These are phyloP conservation scores for Tigriopus japonicus DNA, from an alignment of 1,140 invertebrate species.

Conservation along the genomic window DNA sequence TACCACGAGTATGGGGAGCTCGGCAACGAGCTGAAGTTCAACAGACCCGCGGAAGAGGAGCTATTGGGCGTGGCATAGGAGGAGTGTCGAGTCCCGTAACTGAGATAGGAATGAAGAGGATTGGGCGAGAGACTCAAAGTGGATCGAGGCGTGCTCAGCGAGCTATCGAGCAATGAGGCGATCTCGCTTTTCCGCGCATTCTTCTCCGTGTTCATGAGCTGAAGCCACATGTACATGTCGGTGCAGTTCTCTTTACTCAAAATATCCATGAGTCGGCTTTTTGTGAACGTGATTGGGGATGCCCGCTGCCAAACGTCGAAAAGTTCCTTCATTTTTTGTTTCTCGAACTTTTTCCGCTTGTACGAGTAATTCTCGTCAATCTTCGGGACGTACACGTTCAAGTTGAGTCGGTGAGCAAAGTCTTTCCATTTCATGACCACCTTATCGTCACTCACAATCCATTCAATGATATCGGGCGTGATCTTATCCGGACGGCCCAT, in stretches of 20 bases:
- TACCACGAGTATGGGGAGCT: neutral
- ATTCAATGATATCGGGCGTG: neutral
- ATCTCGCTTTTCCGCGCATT: neutral
- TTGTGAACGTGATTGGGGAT: neutral
- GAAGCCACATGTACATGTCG: slow-evolving; percentile 3
- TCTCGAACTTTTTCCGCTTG: slow-evolving; percentile 8
- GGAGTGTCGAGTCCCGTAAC: too few relatives aligned
- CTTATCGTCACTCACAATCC: neutral
- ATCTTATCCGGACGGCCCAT: too few relatives aligned
- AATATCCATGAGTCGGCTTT: neutral
- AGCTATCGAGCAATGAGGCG: neutral
- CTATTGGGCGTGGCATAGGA: too few relatives aligned
- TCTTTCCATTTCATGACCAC: slow-evolving; percentile 3
- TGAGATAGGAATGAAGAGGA: too few relatives aligned
- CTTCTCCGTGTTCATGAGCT: neutral
- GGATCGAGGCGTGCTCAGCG: neutral
- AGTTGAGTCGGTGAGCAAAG: neutral
- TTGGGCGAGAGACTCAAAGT: too few relatives aligned
- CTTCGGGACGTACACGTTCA: neutral
- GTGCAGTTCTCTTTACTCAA: neutral
- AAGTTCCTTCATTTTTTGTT: neutral
- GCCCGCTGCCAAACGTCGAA: neutral
- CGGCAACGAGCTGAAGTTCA: neutral
- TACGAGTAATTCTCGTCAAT: neutral
- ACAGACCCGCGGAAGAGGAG: too few relatives aligned